phyloP scores from a whole-genome alignment of 1,140 invertebrate species.

The Orchestia grillus region DNA sequence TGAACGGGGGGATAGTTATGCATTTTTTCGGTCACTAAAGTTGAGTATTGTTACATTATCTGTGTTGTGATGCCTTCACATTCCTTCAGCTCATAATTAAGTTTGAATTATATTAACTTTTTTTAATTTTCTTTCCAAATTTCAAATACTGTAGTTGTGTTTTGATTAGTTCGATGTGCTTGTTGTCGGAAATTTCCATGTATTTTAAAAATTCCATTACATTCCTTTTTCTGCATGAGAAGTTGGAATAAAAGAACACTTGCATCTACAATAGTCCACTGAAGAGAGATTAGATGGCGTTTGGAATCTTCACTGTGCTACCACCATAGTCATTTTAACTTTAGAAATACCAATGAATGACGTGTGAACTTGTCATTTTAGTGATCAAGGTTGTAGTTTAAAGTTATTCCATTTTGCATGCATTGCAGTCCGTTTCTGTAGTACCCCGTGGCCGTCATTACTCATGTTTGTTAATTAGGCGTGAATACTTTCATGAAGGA shows the following conservation, averaged over 20 bases:
- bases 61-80: neutral
- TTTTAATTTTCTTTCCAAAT: neutral
- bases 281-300: no score
- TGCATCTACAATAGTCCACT: no score
- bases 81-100: neutral
- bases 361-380: neutral
- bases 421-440: neutral
- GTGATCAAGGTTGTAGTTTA: neutral
- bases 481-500: neutral
- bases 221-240: no score
- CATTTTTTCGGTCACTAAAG: neutral
- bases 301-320: no score
- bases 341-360: neutral
- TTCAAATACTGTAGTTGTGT: neutral
- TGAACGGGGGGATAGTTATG: neutral
- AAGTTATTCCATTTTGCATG: neutral
- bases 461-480: neutral
- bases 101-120: neutral
- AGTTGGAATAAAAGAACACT: no score
- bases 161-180: neutral
- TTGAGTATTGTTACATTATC: neutral
- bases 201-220: neutral
- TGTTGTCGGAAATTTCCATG: neutral
- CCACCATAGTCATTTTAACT: no score
- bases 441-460: no score